Evolutionary conservation across 2,888 invertebrate species (phyloP).

Genomic region (Drosophila testacea): DNA sequence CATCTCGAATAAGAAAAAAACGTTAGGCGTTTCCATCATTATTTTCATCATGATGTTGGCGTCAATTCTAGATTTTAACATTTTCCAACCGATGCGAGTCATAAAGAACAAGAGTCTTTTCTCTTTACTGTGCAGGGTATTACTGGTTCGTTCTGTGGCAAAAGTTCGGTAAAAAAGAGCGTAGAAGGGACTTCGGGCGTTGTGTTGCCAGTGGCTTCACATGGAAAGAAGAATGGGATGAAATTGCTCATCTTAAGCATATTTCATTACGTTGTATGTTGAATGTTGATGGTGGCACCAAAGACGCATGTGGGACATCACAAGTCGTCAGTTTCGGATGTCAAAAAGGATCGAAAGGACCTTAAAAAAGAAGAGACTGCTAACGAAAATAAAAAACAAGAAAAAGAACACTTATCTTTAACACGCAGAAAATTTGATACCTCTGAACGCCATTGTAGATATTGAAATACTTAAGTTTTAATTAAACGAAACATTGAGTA

Average conservation of each 20-base stretch:
- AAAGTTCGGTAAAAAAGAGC: neutral
- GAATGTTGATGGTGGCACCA: conserved; percentile 19
- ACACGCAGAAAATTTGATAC: too few species aligned
- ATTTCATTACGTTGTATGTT: conserved; percentile 68
- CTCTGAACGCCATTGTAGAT: too few species aligned
- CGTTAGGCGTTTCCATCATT: conserved; percentile 21
- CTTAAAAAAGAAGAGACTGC: neutral
- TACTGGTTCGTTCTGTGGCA: neutral
- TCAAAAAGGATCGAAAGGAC: conserved; percentile 66
- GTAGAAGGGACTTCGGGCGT: conserved; percentile 42
- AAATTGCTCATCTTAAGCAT: conserved; percentile 65
- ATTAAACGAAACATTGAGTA: too few species aligned
- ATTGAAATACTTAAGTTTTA: too few species aligned
- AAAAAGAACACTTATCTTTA: too few species aligned
- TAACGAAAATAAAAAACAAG: neutral
- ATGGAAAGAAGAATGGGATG: conserved; percentile 3
- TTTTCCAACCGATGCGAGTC: neutral
- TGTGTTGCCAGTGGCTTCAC: conserved; percentile 37
- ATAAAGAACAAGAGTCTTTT: too few species aligned
- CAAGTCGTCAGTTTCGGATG: conserved; percentile 67
- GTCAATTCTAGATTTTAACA: conserved; percentile 1
- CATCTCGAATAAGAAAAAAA: neutral
- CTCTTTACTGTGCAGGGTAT: conserved; percentile 24
- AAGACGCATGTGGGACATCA: conserved; percentile 11
- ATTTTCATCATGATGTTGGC: conserved; percentile 12